Evolutionary conservation across 2,888 invertebrate genomes (phyloP).

Genomic region (Drosophila nigricruria): DNA sequence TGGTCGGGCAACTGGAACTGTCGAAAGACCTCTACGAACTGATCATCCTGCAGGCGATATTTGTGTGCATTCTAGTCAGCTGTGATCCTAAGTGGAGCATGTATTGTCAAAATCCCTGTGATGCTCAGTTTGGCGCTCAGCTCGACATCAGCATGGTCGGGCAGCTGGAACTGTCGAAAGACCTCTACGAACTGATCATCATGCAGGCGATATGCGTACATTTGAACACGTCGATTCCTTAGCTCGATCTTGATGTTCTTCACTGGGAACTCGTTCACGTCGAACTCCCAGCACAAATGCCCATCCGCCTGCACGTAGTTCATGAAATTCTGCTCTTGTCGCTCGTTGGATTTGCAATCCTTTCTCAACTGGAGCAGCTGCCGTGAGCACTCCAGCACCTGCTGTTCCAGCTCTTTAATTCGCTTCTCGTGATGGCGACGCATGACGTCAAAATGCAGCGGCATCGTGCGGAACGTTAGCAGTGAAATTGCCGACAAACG

Average conservation of each 20-base stretch:
- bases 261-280: constrained; percentile 35
- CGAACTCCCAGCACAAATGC: constrained; percentile 25
- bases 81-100: too few species aligned
- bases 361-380: neutral
- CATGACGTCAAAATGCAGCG: constrained; percentile 16
- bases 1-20: constrained; percentile 29
- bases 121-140: constrained; percentile 14
- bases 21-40: constrained; percentile 9
- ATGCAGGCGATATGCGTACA: constrained; percentile 14
- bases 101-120: too few species aligned
- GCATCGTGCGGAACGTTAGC: neutral
- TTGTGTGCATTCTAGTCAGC: too few species aligned
- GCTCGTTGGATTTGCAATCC: neutral
- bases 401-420: constrained; percentile 26
- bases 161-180: constrained; percentile 22
- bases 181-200: constrained; percentile 4
- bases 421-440: constrained; percentile 12
- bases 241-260: constrained; percentile 27
- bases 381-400: constrained; percentile 23
- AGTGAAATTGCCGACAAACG: neutral
- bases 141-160: constrained; percentile 12
- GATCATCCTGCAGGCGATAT: neutral
- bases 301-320: neutral
- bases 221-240: constrained; percentile 1
- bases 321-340: neutral